Percentiles rank a stretch among this genome's conserved stretches.
phyloP scores from a whole-genome alignment of 1,140 invertebrate species.

The Globodera ellingtonae region DNA sequence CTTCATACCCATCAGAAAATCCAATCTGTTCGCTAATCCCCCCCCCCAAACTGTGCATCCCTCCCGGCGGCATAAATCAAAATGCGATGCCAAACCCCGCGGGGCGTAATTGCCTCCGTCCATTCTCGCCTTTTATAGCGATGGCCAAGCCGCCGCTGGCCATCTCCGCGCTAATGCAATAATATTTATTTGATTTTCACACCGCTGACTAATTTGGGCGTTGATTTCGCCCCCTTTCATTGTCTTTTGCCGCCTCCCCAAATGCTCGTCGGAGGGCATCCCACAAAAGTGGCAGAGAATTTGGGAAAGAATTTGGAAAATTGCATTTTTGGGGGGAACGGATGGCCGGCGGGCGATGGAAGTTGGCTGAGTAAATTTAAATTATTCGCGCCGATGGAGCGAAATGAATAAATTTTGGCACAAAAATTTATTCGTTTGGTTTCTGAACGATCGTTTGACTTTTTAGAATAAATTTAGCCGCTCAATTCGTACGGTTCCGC shows the following conservation, averaged over 20 bases:
- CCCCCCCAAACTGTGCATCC: neutral
- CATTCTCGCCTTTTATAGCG: neutral
- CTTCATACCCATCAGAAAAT: neutral
- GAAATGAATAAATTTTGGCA: too few species aligned
- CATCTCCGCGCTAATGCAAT: neutral
- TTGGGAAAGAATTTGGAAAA: neutral
- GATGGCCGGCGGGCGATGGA: too few species aligned
- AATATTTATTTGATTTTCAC: constrained; percentile 6
- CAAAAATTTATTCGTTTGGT: too few species aligned
- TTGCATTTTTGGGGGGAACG: too few species aligned
- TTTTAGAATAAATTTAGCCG: too few species aligned
- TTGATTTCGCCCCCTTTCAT: neutral
- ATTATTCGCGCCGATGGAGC: too few species aligned
- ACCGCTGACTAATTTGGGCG: neutral
- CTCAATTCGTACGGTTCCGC: too few species aligned
- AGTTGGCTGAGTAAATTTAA: too few species aligned
- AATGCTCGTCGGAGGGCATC: neutral
- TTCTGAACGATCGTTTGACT: too few species aligned
- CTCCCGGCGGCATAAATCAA: neutral
- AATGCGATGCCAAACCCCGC: neutral
- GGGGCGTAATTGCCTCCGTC: neutral
- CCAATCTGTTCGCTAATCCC: neutral
- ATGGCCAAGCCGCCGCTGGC: neutral
- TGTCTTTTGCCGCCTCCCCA: neutral
- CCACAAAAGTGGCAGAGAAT: neutral